These are phyloP conservation scores for Myiozetetes cayanensis DNA, from an alignment of 2,113 vertebrate genomes.

Conservation along the genomic window DNA sequence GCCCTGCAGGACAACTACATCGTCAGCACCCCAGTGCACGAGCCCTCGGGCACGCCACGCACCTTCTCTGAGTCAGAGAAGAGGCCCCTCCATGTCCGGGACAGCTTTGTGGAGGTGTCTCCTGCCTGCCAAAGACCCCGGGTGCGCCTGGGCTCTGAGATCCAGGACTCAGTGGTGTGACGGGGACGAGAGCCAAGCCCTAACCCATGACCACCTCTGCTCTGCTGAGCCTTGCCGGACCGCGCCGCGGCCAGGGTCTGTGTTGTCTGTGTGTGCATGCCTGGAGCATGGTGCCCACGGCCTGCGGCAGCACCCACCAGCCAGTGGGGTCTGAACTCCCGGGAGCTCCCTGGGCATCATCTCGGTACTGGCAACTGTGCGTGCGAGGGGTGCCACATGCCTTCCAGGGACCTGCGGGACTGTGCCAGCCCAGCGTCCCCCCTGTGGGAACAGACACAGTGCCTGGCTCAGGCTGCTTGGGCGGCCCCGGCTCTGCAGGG, in stretches of 20 bases:
- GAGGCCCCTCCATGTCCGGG: conserved; percentile 83
- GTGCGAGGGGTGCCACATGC: not conserved
- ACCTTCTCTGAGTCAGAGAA: conserved; percentile 86
- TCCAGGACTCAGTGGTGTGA: conserved; percentile 96
- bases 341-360: fast-evolving
- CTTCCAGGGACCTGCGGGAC: not conserved
- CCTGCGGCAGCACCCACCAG: not conserved
- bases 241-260: fast-evolving
- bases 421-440: fast-evolving
- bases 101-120: conserved; percentile 89
- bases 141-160: conserved; percentile 92
- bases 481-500: fast-evolving
- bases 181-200: not conserved
- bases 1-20: conserved; percentile 89
- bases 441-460: fast-evolving
- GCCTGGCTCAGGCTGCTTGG: not conserved
- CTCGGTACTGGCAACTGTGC: not conserved
- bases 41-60: conserved; percentile 75
- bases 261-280: conserved; percentile 40
- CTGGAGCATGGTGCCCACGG: not conserved
- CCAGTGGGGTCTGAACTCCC: fast-evolving
- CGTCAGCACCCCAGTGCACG: conserved; percentile 80
- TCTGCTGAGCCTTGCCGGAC: not conserved
- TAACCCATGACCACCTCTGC: not conserved
- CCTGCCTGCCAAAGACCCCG: conserved; percentile 85